Percentiles rank a stretch among this genome's conserved stretches.
Conservation (phyloP, 92 coral and sea anemone species). For the Palythoa heliodiscus region DNA sequence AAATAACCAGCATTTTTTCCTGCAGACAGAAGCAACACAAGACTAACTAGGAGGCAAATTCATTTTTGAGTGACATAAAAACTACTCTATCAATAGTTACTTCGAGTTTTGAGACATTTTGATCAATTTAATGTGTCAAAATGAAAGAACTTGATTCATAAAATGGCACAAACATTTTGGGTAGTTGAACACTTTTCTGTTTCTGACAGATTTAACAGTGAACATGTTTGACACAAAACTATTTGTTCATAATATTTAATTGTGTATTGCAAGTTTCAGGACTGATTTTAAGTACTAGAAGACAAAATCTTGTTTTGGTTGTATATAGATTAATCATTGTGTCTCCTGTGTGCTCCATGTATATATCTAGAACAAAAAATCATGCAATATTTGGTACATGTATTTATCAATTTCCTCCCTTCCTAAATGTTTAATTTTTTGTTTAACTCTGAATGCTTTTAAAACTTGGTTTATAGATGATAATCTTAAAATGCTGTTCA, state of each 20-base stretch:
- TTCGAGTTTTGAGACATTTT: too few relatives aligned
- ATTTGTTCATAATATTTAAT: too few relatives aligned
- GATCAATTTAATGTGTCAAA: too few relatives aligned
- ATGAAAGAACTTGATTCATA: too few relatives aligned
- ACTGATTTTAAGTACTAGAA: background rate
- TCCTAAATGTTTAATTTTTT: background rate
- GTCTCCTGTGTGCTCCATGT: background rate
- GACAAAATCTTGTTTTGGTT: background rate
- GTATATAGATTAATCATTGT: background rate
- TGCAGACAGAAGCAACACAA: background rate
- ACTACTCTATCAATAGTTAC: too few relatives aligned
- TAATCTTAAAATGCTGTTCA: background rate
- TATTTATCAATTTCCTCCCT: background rate
- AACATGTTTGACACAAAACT: background rate
- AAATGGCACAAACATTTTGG: too few relatives aligned
- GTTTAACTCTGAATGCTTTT: background rate
- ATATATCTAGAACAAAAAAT: background rate
- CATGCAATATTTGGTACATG: conserved; percentile 24
- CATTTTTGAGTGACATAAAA: too few relatives aligned
- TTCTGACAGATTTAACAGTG: background rate
- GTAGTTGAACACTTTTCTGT: too few relatives aligned
- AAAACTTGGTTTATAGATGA: background rate
- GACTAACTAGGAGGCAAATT: background rate
- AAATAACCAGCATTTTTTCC: background rate
- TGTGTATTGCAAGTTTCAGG: background rate